phyloP scores from a whole-genome alignment of 53 echinoderm and acorn worm genomes.

The Echinometra lucunter region DNA sequence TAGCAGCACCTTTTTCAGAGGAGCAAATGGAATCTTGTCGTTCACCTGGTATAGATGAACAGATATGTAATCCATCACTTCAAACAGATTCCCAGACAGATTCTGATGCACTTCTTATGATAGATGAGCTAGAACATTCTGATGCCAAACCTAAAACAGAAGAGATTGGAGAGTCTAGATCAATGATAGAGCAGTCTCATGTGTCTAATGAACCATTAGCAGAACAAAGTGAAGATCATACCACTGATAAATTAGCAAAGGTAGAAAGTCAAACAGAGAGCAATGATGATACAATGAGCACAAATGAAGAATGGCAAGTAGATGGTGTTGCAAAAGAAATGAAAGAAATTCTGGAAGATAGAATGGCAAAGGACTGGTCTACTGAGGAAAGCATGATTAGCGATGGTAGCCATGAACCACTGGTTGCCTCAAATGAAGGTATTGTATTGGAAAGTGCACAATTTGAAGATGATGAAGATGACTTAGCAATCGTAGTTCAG shows the following conservation, averaged over 20 bases:
- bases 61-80: not conserved
- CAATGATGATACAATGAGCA: not conserved
- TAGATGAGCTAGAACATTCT: not conserved
- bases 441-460: not conserved
- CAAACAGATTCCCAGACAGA: not conserved
- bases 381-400: not conserved
- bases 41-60: not conserved
- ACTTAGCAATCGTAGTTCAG: constrained; percentile 8
- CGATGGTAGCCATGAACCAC: not conserved
- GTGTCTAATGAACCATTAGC: not conserved
- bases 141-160: not conserved
- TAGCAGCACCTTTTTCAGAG: not conserved
- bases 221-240: not conserved
- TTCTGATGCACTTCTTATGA: not conserved
- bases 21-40: not conserved
- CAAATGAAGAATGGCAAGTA: not conserved
- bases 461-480: not conserved
- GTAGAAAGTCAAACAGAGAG: not conserved
- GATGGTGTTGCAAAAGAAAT: not conserved
- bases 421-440: not conserved
- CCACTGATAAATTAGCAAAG: no score
- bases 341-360: not conserved
- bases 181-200: not conserved
- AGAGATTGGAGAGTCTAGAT: not conserved
- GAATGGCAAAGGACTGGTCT: not conserved